Conservation (phyloP, 2,888 invertebrate species). For the Perdita meconis region DNA sequence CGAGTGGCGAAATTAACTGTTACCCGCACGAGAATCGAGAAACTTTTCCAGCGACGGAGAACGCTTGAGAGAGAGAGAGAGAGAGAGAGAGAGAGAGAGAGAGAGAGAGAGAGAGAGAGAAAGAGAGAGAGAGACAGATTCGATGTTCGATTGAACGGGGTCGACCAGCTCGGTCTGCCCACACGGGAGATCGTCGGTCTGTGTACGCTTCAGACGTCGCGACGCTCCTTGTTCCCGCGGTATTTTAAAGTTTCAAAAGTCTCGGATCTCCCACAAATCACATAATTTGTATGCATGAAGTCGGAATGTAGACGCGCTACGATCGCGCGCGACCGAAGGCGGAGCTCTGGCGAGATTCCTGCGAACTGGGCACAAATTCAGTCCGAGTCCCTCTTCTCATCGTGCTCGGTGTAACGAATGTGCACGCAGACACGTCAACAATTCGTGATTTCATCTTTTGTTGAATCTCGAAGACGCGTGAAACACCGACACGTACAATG, state of each 20-base stretch:
- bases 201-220: not conserved
- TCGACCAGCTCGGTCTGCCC: constrained; percentile 21
- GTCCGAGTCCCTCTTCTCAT: constrained; percentile 23
- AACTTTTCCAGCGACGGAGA: constrained; percentile 1
- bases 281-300: constrained; percentile 60
- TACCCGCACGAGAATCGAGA: constrained; percentile 1
- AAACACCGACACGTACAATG: constrained; percentile 5
- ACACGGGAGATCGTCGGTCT: constrained; percentile 7
- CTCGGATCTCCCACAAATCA: constrained; percentile 49
- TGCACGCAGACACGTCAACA: constrained; percentile 34
- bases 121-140: no score
- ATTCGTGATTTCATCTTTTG: constrained; percentile 28
- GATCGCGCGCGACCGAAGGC: constrained; percentile 41
- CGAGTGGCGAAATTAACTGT: constrained; percentile 13
- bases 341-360: constrained; percentile 47
- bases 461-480: constrained; percentile 14
- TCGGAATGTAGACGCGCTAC: constrained; percentile 51
- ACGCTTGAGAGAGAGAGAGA: no score
- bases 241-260: constrained; percentile 49
- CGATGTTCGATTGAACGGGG: constrained; percentile 16
- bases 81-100: no score
- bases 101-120: no score
- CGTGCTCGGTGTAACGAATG: constrained; percentile 50
- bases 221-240: constrained; percentile 18
- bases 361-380: constrained; percentile 55